Conservation (phyloP, 1,140 invertebrate genomes). For the Brachionus paranguensis region DNA sequence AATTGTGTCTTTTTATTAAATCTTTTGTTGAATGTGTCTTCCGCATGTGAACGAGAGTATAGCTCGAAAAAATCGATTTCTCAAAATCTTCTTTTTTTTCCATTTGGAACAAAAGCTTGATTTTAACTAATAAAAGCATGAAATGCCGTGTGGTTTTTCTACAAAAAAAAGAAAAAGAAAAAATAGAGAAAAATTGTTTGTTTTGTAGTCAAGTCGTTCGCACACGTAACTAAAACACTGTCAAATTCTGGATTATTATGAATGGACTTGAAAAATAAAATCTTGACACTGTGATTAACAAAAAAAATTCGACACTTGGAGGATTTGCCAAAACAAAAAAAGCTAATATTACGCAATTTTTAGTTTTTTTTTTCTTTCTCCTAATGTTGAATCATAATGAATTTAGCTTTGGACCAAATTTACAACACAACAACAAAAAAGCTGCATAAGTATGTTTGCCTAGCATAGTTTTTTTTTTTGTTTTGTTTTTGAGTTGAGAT, state of each 20-base stretch:
- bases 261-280: not conserved
- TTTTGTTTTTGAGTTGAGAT: not conserved
- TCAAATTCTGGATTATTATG: not conserved
- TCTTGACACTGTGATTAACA: not conserved
- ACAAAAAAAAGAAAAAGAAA: no score
- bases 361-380: no score
- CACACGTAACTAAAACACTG: not conserved
- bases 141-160: not conserved
- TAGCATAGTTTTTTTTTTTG: slow-evolving; percentile 32
- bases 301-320: not conserved
- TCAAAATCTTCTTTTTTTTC: not conserved
- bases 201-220: not conserved
- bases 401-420: not conserved
- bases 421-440: not conserved
- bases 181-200: not conserved
- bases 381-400: slow-evolving; percentile 8
- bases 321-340: not conserved
- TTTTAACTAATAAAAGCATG: not conserved
- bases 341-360: slow-evolving; percentile 6
- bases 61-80: not conserved
- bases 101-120: not conserved
- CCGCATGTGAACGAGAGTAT: not conserved
- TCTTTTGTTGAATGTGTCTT: not conserved
- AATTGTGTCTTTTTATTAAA: no score
- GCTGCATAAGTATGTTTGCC: slow-evolving; percentile 30